These are phyloP conservation scores for Apotomis betuletana DNA, from an alignment of 2,888 invertebrate genomes.

Conservation along the genomic window DNA sequence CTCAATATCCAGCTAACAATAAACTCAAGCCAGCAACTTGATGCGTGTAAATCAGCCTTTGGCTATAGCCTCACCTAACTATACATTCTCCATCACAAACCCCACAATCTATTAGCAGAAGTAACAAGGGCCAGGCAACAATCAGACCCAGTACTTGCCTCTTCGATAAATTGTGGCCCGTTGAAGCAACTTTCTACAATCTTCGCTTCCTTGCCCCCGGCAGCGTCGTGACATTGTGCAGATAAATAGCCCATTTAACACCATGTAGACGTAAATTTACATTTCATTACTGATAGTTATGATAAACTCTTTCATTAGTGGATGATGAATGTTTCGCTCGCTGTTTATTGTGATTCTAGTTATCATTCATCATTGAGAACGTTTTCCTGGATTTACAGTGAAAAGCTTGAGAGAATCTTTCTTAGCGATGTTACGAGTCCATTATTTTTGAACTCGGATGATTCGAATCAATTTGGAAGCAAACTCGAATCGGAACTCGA, in stretches of 20 bases:
- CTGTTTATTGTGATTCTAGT: conserved; percentile 15
- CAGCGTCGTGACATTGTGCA: conserved; percentile 38
- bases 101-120: conserved; percentile 34
- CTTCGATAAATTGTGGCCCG: conserved; percentile 29
- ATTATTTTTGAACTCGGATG: no score
- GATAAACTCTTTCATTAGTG: conserved; percentile 40
- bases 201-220: conserved; percentile 40
- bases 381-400: neutral
- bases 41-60: neutral
- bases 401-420: neutral
- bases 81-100: conserved; percentile 4
- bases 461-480: no score
- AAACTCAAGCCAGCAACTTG: no score
- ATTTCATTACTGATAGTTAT: conserved; percentile 40
- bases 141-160: conserved; percentile 19
- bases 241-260: conserved; percentile 42
- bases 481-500: no score
- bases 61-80: neutral
- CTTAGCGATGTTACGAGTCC: no score
- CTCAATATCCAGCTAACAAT: no score
- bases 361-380: neutral
- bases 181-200: conserved; percentile 40
- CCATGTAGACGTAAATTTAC: conserved; percentile 38
- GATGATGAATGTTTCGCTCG: conserved; percentile 33
- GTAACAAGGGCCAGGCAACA: conserved; percentile 39